Evolutionary conservation across 2,888 invertebrate species (phyloP).

Genomic region (Tinea trinotella): DNA sequence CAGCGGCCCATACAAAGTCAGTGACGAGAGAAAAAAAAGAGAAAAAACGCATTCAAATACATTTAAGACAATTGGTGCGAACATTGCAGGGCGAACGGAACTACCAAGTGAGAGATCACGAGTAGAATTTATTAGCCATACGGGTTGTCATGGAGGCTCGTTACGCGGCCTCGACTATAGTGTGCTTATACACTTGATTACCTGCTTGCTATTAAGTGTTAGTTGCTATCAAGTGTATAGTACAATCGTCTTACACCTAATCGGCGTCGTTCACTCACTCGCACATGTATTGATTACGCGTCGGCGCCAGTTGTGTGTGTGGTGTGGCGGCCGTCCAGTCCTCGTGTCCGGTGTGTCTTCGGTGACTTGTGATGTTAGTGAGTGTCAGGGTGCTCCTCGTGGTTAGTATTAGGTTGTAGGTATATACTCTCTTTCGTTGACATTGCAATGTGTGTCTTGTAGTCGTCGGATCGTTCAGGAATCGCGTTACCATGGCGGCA

Average conservation of each 20-base stretch:
- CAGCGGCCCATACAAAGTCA: constrained; percentile 80
- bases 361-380: constrained; percentile 19
- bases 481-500: constrained; percentile 29
- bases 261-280: constrained; percentile 67
- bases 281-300: constrained; percentile 78
- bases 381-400: constrained; percentile 16
- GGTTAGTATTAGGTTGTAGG: background rate
- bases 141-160: background rate
- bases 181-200: background rate
- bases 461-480: constrained; percentile 1
- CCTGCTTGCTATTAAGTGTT: background rate
- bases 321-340: constrained; percentile 29
- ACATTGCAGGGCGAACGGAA: constrained; percentile 74
- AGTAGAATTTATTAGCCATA: constrained; percentile 46
- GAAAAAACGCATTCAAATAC: constrained; percentile 74
- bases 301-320: constrained; percentile 63
- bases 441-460: background rate
- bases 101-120: constrained; percentile 73
- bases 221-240: constrained; percentile 4
- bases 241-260: constrained; percentile 7
- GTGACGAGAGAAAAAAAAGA: constrained; percentile 73
- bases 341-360: constrained; percentile 14
- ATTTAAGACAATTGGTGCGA: constrained; percentile 72
- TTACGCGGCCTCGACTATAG: background rate
- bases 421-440: constrained; percentile 3